phyloP scores from a whole-genome alignment of 2,113 vertebrate species.

The Perccottus glenii region DNA sequence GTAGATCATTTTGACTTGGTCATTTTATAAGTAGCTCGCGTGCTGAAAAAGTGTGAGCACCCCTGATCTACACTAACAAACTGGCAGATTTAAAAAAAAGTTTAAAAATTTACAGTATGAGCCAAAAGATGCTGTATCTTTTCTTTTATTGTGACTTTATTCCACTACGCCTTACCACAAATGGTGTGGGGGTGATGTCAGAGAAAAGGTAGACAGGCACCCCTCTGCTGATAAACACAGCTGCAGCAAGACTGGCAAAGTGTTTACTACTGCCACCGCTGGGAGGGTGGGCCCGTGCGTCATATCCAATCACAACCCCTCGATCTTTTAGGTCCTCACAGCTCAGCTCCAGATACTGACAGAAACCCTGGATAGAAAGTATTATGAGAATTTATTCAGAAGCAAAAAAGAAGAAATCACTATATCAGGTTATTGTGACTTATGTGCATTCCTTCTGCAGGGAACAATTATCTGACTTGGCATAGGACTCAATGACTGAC shows the following conservation, averaged over 20 bases:
- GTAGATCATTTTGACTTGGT: too few relatives aligned
- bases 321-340: constrained; percentile 87
- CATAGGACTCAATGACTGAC: constrained; percentile 16
- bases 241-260: constrained; percentile 89
- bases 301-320: constrained; percentile 92
- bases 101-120: too few relatives aligned
- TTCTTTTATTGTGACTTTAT: neutral
- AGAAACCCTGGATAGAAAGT: constrained; percentile 85
- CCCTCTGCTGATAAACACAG: constrained; percentile 86
- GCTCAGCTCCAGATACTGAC: constrained; percentile 87
- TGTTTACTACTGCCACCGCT: constrained; percentile 90
- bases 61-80: constrained; percentile 3
- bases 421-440: neutral
- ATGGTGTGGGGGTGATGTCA: constrained; percentile 93
- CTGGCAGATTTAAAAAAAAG: neutral
- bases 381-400: neutral
- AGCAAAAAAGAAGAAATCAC: neutral
- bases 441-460: neutral
- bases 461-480: constrained; percentile 2
- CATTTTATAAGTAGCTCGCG: too few relatives aligned
- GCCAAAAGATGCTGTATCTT: neutral
- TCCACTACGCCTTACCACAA: constrained; percentile 84
- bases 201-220: constrained; percentile 92
- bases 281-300: constrained; percentile 87
- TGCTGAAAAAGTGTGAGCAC: too few relatives aligned